Evolutionary conservation across 1,140 invertebrate species (phyloP).

Genomic region (Brachionus angularis): DNA sequence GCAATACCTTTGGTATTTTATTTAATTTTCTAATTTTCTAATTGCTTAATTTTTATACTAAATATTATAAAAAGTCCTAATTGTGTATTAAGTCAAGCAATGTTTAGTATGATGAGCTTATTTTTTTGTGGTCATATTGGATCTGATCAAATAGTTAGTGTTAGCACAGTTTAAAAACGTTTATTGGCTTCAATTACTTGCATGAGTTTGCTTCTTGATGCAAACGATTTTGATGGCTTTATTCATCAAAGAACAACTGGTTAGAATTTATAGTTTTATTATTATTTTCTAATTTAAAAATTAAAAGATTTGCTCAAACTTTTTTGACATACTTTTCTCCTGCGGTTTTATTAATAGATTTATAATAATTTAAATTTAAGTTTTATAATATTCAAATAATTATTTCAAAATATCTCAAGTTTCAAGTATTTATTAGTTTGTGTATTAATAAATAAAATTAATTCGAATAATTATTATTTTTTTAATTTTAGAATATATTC

Average conservation of each 20-base stretch:
- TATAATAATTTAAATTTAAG: background rate
- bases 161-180: background rate
- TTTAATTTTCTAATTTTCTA: background rate
- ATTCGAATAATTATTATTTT: background rate
- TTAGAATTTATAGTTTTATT: too few species aligned
- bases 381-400: slow-evolving; percentile 26
- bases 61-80: background rate
- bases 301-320: background rate
- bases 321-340: slow-evolving; percentile 24
- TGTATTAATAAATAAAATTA: background rate
- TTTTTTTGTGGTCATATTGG: slow-evolving; percentile 33
- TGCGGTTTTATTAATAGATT: background rate
- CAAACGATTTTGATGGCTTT: slow-evolving; percentile 18
- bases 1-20: background rate
- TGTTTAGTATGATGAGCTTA: slow-evolving; percentile 30
- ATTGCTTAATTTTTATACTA: too few species aligned
- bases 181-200: slow-evolving; percentile 3
- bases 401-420: background rate
- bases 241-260: slow-evolving; percentile 2
- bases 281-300: too few species aligned
- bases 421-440: slow-evolving; percentile 21
- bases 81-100: background rate
- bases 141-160: background rate
- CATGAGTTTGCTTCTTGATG: background rate
- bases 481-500: slow-evolving; percentile 8